These are phyloP conservation scores for Manis pentadactyla DNA, from an alignment of 2,797 vertebrate species.

Conservation along the genomic window DNA sequence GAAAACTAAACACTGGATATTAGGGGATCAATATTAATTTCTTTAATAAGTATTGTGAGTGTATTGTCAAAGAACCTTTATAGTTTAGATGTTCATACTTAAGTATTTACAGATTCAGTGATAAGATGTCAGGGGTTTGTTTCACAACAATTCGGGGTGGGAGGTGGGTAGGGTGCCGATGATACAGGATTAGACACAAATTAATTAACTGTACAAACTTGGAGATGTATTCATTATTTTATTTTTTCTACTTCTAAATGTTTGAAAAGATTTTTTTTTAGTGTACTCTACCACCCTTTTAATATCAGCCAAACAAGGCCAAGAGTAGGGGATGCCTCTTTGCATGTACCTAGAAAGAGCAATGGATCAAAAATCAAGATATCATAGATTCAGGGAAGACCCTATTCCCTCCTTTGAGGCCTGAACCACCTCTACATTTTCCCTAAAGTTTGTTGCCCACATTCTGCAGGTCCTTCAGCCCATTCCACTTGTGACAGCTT, in stretches of 20 bases:
- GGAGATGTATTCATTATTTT: not conserved
- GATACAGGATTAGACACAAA: not conserved
- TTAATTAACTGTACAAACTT: not conserved
- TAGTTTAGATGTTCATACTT: not conserved
- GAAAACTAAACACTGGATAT: not conserved
- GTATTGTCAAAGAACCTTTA: not conserved
- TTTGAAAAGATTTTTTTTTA: not conserved
- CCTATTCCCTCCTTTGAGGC: not conserved
- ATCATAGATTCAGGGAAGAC: not conserved
- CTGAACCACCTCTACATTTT: not conserved
- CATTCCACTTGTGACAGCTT: not conserved
- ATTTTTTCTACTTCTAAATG: not conserved
- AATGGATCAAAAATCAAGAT: constrained; percentile 12
- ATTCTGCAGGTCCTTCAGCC: not conserved
- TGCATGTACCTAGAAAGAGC: not conserved
- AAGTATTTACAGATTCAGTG: not conserved
- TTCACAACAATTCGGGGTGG: not conserved
- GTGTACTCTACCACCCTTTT: not conserved
- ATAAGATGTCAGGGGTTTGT: not conserved
- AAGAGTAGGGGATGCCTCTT: not conserved
- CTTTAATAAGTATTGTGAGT: not conserved
- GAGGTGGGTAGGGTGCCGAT: not conserved
- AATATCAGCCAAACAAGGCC: not conserved
- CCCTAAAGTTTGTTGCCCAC: not conserved
- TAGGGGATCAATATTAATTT: not conserved